Evolutionary conservation across 2,888 invertebrate genomes (phyloP), one percentile per base, ranked within the genome.

Genomic region (Marasmarcha lunaedactyla): DNA sequence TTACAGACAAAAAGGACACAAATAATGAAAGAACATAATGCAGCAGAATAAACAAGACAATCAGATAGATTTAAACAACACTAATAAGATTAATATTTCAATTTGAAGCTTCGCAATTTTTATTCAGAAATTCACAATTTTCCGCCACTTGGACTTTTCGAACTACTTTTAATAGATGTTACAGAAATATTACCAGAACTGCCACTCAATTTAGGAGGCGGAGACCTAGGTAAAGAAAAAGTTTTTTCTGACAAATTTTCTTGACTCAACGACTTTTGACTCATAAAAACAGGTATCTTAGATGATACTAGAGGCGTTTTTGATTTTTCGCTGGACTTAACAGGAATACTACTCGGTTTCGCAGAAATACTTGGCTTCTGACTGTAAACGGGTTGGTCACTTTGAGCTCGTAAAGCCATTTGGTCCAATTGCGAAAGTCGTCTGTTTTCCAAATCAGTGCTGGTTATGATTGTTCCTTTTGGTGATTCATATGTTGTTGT

Each of bases 401-500:
- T 59, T 1, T 46, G 38, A 9, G 72, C 57, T 12, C 79, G 51
- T 2, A 79, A 40, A 40, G 79, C 68, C 55, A 73, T 59, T 46
- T 83, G 83, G 62, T 87, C 83, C 11, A 81, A 48, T 52, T 88
- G 87, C 9, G 88, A 87, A 13, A 86, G 57, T 48, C 87, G 72
- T 49, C 87, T 76, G 53, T 87, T 87, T 45, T 84, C 83, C 36
- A 84, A 35, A 46, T 81, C 83, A n/a, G 84, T 83, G 52, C 84
- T 81, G 0, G 79, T 78, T 1, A 83, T 83, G 34, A 87, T 86
- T 1, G 85, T 81, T 46, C 84, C 85, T 46, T 84, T 77, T 2
- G 84, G 81, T 49, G 84, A 77, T 73, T 88, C 88, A 55, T 88
- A 88, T 9, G 87, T 88, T 0, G 88, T 86, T 15, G 88, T 88